Evolutionary conservation across 2,113 vertebrate species (phyloP).

Genomic region (Amia ocellicauda): DNA sequence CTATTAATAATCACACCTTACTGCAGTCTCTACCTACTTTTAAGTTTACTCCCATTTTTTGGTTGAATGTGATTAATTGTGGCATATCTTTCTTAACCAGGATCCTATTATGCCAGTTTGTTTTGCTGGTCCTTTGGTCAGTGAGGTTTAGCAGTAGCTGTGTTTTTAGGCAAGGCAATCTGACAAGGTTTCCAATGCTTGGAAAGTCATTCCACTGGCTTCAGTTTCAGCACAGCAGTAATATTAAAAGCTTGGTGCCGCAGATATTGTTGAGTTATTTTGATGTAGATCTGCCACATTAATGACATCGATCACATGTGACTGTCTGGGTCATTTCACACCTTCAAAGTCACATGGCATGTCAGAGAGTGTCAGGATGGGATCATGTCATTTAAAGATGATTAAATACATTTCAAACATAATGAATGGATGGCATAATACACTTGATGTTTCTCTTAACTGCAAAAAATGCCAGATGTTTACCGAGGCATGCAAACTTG

Average conservation of each 20-base stretch:
- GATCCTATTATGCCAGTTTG: not conserved
- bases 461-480: not conserved
- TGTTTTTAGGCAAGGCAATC: not conserved
- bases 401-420: too few relatives aligned
- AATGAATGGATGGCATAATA: not conserved
- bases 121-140: not conserved
- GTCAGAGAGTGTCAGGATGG: too few relatives aligned
- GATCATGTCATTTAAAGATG: too few relatives aligned
- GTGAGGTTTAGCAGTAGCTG: not conserved
- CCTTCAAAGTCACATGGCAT: too few relatives aligned
- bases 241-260: not conserved
- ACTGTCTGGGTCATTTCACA: not conserved
- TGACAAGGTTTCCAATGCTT: not conserved
- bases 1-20: conserved; percentile 3
- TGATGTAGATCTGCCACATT: not conserved
- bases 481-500: conserved; percentile 20
- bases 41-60: not conserved
- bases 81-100: not conserved
- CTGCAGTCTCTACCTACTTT: not conserved
- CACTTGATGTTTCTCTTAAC: not conserved
- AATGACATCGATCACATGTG: too few relatives aligned
- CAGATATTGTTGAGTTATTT: not conserved
- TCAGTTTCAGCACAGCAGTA: not conserved
- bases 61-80: not conserved
- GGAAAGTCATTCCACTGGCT: not conserved